These are phyloP conservation scores for Eudasyphora cyanicolor DNA, from an alignment of 2,888 invertebrate genomes.

Conservation along the genomic window DNA sequence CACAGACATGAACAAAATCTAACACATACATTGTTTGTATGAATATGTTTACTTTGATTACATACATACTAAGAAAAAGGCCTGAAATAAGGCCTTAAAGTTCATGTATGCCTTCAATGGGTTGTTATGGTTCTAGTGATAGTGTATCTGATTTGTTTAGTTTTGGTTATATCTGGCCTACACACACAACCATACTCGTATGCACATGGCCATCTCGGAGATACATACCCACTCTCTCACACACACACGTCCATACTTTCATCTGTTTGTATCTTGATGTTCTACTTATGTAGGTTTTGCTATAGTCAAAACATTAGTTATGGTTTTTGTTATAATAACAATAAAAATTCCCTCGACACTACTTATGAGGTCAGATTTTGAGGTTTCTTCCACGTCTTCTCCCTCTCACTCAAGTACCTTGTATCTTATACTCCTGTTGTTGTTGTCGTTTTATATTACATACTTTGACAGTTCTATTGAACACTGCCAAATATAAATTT, in stretches of 20 bases:
- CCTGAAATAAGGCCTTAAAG: too few species aligned
- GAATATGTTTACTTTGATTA: too few species aligned
- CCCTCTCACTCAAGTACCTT: too few species aligned
- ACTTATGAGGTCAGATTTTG: constrained; percentile 66
- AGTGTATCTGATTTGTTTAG: background rate
- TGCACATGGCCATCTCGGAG: background rate
- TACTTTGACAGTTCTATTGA: constrained; percentile 17
- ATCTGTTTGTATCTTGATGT: constrained; percentile 56
- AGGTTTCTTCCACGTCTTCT: constrained; percentile 28
- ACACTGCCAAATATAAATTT: background rate
- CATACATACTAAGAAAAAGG: too few species aligned
- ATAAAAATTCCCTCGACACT: constrained; percentile 62
- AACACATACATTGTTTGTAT: too few species aligned
- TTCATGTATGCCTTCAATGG: too few species aligned
- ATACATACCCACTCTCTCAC: background rate
- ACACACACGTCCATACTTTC: background rate
- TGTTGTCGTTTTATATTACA: constrained; percentile 4
- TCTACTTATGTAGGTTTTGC: constrained; percentile 54
- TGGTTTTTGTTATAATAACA: constrained; percentile 50
- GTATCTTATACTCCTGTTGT: constrained; percentile 6
- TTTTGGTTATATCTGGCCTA: background rate
- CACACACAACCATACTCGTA: background rate
- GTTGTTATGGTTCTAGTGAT: too few species aligned
- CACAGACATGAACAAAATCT: too few species aligned
- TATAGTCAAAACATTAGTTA: constrained; percentile 63